These are phyloP conservation scores for Goniozus legneri DNA, from an alignment of 1,140 invertebrate genomes.

Conservation along the genomic window DNA sequence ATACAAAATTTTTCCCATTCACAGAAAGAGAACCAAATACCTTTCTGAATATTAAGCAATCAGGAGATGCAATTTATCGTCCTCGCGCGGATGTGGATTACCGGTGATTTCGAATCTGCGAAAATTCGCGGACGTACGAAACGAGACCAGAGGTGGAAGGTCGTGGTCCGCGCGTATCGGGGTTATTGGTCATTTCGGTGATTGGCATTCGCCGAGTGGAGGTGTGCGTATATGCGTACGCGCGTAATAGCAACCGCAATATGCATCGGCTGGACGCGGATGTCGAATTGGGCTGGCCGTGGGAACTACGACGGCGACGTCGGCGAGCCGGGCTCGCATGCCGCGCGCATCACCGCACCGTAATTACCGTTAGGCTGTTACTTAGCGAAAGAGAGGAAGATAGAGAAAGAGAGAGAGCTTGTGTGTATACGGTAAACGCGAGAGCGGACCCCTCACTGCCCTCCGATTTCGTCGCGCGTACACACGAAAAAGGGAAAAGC, in stretches of 20 bases:
- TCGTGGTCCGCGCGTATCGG: no score
- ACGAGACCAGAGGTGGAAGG: no score
- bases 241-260: neutral
- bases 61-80: no score
- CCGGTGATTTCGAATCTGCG: no score
- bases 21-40: no score
- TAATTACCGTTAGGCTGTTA: slow-evolving; percentile 1
- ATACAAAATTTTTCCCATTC: no score
- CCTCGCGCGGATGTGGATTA: no score
- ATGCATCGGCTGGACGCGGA: neutral
- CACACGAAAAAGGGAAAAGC: no score
- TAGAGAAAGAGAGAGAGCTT: slow-evolving; percentile 3
- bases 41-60: no score
- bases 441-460: neutral
- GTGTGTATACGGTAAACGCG: neutral
- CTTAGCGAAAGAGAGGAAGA: neutral
- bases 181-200: no score
- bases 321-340: neutral
- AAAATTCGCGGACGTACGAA: no score
- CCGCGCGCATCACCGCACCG: neutral
- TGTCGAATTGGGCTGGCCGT: neutral
- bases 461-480: no score
- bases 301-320: neutral
- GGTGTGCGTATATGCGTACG: slow-evolving; percentile 11
- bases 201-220: neutral